These are phyloP conservation scores for Orthosia cruda DNA, from an alignment of 2,888 invertebrate species.

Conservation along the genomic window DNA sequence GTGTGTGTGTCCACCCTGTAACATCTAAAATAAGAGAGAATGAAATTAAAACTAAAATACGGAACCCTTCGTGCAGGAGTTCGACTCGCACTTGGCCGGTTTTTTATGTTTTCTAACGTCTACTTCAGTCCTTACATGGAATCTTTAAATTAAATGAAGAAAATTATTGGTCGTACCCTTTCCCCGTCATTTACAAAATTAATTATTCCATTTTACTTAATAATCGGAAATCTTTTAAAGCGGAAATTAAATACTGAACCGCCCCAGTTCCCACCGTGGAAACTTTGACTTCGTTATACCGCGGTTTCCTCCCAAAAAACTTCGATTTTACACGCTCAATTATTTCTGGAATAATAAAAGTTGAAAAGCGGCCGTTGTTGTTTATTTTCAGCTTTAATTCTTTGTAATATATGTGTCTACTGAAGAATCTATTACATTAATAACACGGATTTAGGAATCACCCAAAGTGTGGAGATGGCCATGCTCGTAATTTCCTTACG, in stretches of 20 bases:
- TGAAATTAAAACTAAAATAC: too few relatives aligned
- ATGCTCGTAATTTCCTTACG: too few relatives aligned
- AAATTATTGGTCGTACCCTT: neutral
- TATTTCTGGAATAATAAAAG: conserved; percentile 16
- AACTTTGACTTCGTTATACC: conserved; percentile 6
- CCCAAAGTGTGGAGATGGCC: too few relatives aligned
- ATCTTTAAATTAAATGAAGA: neutral
- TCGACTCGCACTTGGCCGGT: neutral
- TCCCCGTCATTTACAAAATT: neutral
- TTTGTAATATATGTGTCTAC: neutral
- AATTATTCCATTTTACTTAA: conserved; percentile 20
- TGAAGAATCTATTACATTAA: neutral
- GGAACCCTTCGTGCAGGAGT: too few relatives aligned
- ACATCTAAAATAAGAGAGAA: too few relatives aligned
- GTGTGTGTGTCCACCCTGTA: too few relatives aligned
- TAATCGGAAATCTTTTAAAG: neutral
- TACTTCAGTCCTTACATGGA: neutral
- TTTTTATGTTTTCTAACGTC: neutral
- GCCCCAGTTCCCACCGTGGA: too few relatives aligned
- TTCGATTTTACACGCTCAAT: conserved; percentile 28
- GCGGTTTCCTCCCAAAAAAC: conserved; percentile 13
- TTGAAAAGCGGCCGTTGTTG: conserved; percentile 7
- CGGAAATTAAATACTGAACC: conserved; percentile 4
- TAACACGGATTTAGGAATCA: neutral
- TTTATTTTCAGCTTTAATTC: conserved; percentile 9